Evolutionary conservation across 2,888 invertebrate genomes (phyloP).

Genomic region (Machimus atricapillus): DNA sequence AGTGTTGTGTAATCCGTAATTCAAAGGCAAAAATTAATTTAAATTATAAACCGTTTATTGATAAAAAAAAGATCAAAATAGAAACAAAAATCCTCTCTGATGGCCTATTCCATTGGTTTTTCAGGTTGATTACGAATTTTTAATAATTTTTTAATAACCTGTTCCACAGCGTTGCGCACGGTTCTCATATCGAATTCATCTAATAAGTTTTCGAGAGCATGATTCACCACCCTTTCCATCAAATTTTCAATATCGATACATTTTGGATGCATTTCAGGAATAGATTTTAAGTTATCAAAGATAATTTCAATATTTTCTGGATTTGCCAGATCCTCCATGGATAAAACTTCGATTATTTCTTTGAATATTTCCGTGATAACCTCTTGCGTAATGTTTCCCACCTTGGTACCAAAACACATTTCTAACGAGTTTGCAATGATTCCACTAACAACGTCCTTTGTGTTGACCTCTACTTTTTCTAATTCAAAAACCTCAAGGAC

Average conservation of each 20-base stretch:
- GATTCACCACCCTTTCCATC: slow-evolving; percentile 50
- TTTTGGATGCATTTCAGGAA: slow-evolving; percentile 54
- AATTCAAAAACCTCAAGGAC: slow-evolving; percentile 56
- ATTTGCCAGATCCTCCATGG: slow-evolving; percentile 42
- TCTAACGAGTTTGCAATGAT: slow-evolving; percentile 43
- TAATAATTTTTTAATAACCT: neutral
- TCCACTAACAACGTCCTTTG: slow-evolving; percentile 51
- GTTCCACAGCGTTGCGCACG: slow-evolving; percentile 25
- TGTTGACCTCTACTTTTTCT: slow-evolving; percentile 55
- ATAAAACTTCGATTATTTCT: slow-evolving; percentile 45
- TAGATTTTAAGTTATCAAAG: slow-evolving; percentile 53
- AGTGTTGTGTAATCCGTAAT: no score
- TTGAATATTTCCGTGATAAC: slow-evolving; percentile 43
- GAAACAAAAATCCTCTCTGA: neutral
- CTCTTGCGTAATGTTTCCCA: slow-evolving; percentile 38
- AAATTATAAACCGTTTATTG: neutral
- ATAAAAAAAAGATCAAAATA: neutral
- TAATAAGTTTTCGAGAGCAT: slow-evolving; percentile 56
- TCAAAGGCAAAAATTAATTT: no score
- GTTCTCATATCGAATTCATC: slow-evolving; percentile 54
- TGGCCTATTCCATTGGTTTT: neutral
- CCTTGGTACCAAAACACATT: neutral
- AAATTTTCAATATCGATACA: slow-evolving; percentile 55
- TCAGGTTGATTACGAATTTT: neutral
- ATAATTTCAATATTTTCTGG: slow-evolving; percentile 43